These are phyloP conservation scores for Ailurus styani DNA, from an alignment of 2,113 vertebrate species.

Conservation along the genomic window DNA sequence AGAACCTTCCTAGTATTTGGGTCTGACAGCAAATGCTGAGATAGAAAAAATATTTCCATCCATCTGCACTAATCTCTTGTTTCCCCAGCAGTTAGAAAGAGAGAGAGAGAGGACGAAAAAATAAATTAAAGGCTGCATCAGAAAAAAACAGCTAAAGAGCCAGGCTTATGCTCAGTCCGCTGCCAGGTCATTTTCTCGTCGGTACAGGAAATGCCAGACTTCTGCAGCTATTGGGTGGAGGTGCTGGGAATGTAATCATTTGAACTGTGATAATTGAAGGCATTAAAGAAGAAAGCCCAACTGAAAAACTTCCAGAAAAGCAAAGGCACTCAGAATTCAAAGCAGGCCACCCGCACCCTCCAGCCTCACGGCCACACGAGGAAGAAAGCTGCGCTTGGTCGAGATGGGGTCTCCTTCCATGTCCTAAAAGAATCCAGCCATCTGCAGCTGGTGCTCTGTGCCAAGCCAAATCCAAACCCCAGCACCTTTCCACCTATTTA, in stretches of 20 bases:
- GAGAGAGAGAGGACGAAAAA: background rate
- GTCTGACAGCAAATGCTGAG: conserved; percentile 77
- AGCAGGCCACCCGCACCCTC: background rate
- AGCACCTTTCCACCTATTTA: background rate
- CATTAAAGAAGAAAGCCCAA: conserved; percentile 66
- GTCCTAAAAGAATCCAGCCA: no score
- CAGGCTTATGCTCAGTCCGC: conserved; percentile 63
- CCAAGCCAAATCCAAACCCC: background rate
- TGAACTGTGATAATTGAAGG: conserved; percentile 64
- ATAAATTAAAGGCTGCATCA: conserved; percentile 55
- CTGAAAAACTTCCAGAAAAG: conserved; percentile 39
- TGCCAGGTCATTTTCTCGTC: conserved; percentile 70
- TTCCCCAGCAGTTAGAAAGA: conserved; percentile 67
- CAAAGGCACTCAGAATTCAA: background rate
- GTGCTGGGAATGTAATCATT: conserved; percentile 65
- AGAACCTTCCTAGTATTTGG: conserved; percentile 66
- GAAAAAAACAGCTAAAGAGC: conserved; percentile 63
- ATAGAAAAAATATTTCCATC: conserved; percentile 74
- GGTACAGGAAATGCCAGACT: conserved; percentile 59
- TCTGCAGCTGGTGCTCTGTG: background rate
- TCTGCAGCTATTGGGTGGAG: conserved; percentile 63
- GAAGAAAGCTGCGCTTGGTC: background rate
- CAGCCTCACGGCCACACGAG: background rate
- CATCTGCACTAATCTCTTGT: conserved; percentile 74
- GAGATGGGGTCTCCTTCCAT: accelerated